Evolutionary conservation across 1,140 invertebrate genomes (phyloP).

Genomic region (Drosophila trapezifrons): DNA sequence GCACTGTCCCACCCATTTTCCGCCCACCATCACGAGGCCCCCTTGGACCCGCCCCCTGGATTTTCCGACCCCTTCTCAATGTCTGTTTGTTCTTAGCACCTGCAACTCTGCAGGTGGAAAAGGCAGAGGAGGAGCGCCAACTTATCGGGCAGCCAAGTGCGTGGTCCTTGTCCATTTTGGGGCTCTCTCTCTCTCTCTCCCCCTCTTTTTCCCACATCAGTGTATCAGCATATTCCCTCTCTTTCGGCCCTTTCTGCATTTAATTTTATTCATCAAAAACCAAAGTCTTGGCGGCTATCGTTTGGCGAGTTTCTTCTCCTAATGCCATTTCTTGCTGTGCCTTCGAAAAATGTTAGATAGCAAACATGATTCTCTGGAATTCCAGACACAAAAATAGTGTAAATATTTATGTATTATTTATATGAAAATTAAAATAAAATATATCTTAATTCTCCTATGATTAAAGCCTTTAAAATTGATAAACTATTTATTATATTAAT

Average conservation of each 20-base stretch:
- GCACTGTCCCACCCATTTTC: not conserved
- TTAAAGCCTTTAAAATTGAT: too few relatives aligned
- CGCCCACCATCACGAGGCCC: not conserved
- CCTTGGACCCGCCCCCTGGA: not conserved
- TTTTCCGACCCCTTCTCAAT: not conserved
- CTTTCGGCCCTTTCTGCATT: conserved; percentile 39
- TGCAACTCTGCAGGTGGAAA: conserved; percentile 25
- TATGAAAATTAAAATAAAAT: too few relatives aligned
- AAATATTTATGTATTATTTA: too few relatives aligned
- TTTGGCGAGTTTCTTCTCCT: not conserved
- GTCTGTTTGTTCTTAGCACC: conserved; percentile 26
- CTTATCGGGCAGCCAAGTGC: conserved; percentile 37
- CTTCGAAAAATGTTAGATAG: not conserved
- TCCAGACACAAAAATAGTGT: too few relatives aligned
- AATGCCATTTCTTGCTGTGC: not conserved
- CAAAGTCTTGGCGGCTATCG: not conserved
- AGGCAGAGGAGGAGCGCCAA: not conserved
- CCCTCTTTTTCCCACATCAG: not conserved
- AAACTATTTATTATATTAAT: too few relatives aligned
- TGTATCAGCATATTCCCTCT: not conserved
- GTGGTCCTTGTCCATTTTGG: conserved; percentile 9
- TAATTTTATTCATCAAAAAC: conserved; percentile 65
- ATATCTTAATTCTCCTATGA: too few relatives aligned
- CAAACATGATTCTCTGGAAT: not conserved
- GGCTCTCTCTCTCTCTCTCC: not conserved